phyloP scores from a whole-genome alignment of 2,888 invertebrate genomes.

The Drosophila multiciliata region DNA sequence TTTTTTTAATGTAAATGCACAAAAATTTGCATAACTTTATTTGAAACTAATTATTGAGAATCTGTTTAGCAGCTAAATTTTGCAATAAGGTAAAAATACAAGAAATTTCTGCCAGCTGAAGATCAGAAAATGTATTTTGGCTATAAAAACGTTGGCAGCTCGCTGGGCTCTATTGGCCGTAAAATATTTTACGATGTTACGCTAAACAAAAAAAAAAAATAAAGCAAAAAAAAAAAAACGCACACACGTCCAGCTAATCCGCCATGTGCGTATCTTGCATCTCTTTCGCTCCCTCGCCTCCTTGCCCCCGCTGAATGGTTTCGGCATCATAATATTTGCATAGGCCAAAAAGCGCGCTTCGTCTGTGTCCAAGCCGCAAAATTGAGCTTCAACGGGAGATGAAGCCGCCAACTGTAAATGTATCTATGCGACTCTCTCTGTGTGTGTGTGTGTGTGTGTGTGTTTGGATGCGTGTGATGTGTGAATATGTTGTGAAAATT shows the following conservation, averaged over 20 bases:
- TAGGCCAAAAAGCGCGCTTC: slow-evolving; percentile 52
- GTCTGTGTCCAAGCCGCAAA: slow-evolving; percentile 40
- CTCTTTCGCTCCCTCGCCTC: neutral
- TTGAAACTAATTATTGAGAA: slow-evolving; percentile 1
- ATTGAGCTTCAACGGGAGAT: slow-evolving; percentile 31
- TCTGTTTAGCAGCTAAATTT: slow-evolving; percentile 29
- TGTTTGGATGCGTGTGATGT: slow-evolving; percentile 60
- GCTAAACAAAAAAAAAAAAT: slow-evolving; percentile 52
- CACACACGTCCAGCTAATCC: slow-evolving; percentile 39
- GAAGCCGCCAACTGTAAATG: slow-evolving; percentile 37
- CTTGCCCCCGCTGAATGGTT: slow-evolving; percentile 24
- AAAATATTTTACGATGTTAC: slow-evolving; percentile 80
- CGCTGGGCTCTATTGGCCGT: slow-evolving; percentile 66
- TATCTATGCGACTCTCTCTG: slow-evolving; percentile 14
- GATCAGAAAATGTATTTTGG: slow-evolving; percentile 24
- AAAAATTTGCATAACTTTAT: neutral
- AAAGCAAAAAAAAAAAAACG: slow-evolving; percentile 1
- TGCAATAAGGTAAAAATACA: slow-evolving; percentile 5
- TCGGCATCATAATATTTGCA: slow-evolving; percentile 81
- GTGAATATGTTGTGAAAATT: slow-evolving; percentile 79
- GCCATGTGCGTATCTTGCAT: slow-evolving; percentile 34
- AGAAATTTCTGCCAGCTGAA: slow-evolving; percentile 43
- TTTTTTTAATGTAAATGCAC: neutral
- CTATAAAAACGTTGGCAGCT: slow-evolving; percentile 73
- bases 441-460: slow-evolving; percentile 11